These are phyloP conservation scores for Aporrectodea caliginosa DNA, from an alignment of 1,140 invertebrate species.

Conservation along the genomic window DNA sequence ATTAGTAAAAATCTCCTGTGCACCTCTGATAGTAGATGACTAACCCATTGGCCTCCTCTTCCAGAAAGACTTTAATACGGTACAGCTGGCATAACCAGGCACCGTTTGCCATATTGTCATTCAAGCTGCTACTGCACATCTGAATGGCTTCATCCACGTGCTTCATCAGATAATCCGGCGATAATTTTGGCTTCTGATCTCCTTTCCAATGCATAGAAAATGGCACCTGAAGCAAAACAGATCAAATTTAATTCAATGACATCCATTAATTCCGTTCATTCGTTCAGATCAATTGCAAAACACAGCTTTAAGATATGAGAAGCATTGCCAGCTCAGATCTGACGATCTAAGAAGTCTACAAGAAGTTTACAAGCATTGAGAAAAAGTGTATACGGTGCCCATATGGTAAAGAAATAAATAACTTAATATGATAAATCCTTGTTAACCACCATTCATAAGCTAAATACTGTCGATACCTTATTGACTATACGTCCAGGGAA, in stretches of 20 bases:
- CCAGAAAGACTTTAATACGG: background rate
- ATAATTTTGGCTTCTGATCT: background rate
- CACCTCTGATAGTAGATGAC: too few relatives aligned
- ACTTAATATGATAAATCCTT: too few relatives aligned
- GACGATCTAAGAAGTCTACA: too few relatives aligned
- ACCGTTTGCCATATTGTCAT: background rate
- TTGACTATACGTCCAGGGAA: constrained; percentile 40
- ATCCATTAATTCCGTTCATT: too few relatives aligned
- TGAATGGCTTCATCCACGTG: background rate
- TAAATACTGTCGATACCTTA: constrained; percentile 42
- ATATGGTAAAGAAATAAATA: too few relatives aligned
- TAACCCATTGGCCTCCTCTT: background rate
- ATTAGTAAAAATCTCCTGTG: too few relatives aligned
- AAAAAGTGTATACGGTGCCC: too few relatives aligned
- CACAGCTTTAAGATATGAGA: too few relatives aligned
- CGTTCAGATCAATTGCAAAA: too few relatives aligned
- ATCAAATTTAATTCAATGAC: background rate
- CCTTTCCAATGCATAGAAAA: background rate
- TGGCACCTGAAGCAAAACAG: background rate
- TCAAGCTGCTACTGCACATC: background rate
- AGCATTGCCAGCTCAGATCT: too few relatives aligned
- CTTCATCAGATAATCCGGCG: background rate
- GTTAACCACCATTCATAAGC: too few relatives aligned
- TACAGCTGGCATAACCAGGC: background rate
- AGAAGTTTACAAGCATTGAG: too few relatives aligned